These are phyloP conservation scores for Tricholaema leucomelas DNA, from an alignment of 2,113 vertebrate species.

Conservation along the genomic window DNA sequence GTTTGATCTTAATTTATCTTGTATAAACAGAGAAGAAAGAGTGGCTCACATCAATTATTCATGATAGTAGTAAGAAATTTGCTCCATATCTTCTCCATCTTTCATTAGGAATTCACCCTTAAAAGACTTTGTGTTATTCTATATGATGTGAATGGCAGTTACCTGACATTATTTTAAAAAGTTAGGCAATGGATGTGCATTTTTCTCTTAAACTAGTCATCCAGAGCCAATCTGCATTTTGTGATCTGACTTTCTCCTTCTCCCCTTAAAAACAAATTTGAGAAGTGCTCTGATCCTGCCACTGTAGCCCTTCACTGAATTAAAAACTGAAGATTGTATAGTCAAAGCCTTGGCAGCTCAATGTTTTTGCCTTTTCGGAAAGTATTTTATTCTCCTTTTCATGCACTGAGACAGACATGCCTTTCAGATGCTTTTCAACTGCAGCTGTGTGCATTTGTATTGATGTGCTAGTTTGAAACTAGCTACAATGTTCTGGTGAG, in stretches of 20 bases:
- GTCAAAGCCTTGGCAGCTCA: neutral
- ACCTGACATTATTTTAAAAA: neutral
- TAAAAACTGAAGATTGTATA: constrained; percentile 8
- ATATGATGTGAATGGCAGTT: neutral
- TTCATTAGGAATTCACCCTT: neutral
- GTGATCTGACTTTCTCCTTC: neutral
- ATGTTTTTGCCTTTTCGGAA: constrained; percentile 15
- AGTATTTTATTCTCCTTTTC: neutral
- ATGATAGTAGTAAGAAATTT: neutral
- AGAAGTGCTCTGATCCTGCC: neutral
- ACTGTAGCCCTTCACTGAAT: neutral
- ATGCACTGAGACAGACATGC: neutral
- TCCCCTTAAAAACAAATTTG: neutral
- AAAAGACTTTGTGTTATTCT: neutral
- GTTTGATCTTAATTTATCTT: neutral
- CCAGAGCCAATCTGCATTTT: neutral
- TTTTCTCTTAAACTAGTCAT: neutral
- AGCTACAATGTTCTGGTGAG: no score
- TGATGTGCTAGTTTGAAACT: no score
- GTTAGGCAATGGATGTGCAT: neutral
- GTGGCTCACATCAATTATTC: neutral
- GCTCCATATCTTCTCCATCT: neutral
- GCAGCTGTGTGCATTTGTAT: neutral
- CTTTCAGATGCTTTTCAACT: constrained; percentile 12
- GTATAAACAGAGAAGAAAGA: neutral